Conservation (phyloP, 2,113 vertebrate genomes). For the Tylochromis polylepis region DNA sequence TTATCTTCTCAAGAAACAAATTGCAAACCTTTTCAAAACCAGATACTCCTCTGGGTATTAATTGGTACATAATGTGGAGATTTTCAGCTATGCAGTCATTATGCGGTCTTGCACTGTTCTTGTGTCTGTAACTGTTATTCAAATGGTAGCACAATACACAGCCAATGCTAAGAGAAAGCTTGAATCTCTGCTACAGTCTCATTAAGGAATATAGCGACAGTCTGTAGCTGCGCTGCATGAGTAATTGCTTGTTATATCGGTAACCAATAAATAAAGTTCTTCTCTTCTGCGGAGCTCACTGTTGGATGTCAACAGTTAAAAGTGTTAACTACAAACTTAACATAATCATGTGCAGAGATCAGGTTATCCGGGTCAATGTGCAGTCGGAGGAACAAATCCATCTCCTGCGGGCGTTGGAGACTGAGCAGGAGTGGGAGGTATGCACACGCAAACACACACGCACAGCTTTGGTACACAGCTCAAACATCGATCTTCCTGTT, state of each 20-base stretch:
- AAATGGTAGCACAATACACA: not conserved
- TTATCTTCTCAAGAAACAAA: not conserved
- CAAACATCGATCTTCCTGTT: not conserved
- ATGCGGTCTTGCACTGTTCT: not conserved
- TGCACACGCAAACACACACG: not conserved
- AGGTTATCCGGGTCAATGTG: conserved; percentile 62
- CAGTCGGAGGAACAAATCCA: conserved; percentile 55
- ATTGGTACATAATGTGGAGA: not conserved
- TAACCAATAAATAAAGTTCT: not conserved
- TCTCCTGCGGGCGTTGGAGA: conserved; percentile 55
- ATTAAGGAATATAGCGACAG: not conserved
- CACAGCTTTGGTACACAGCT: not conserved
- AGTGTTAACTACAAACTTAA: not conserved
- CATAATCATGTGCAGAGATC: conserved; percentile 51
- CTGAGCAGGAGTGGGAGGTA: conserved; percentile 32
- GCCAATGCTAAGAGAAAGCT: not conserved
- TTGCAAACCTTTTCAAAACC: not conserved
- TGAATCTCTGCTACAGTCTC: not conserved
- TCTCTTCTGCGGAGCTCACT: not conserved
- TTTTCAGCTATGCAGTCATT: not conserved
- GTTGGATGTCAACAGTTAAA: not conserved
- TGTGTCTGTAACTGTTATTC: not conserved
- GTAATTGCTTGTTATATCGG: not conserved
- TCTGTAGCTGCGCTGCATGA: not conserved
- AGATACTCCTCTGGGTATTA: not conserved